A percentile compares a stretch with the other conserved stretches of the same genome.
Evolutionary conservation across 2,113 vertebrate genomes (phyloP).

Genomic region (Hippocampus guttulatus): DNA sequence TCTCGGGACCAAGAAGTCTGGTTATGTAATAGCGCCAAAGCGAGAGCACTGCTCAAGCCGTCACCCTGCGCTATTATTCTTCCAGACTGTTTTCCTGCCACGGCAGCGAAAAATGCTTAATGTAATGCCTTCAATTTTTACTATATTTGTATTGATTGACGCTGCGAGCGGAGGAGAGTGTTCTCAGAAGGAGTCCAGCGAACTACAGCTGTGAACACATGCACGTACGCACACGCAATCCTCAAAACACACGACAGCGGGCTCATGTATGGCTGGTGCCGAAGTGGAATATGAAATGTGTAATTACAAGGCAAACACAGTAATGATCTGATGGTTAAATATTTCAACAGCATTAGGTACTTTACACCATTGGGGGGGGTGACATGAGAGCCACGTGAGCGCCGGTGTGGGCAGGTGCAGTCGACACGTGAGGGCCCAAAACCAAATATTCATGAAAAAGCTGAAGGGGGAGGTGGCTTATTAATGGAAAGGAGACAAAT

Average conservation of each 20-base stretch:
- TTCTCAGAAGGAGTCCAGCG: slow-evolving; percentile 28
- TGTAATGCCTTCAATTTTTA: slow-evolving; percentile 34
- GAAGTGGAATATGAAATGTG: slow-evolving; percentile 43
- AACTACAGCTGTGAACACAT: slow-evolving; percentile 43
- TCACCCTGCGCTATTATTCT: slow-evolving; percentile 7
- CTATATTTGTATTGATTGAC: slow-evolving; percentile 42
- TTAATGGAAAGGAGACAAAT: neutral
- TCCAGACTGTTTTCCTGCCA: slow-evolving; percentile 21
- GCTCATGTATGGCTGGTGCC: slow-evolving; percentile 7
- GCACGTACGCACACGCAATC: neutral
- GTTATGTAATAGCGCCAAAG: slow-evolving; percentile 38
- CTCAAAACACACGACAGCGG: slow-evolving; percentile 12
- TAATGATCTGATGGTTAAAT: slow-evolving; percentile 68
- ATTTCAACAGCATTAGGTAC: slow-evolving; percentile 63
- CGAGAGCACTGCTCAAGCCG: neutral
- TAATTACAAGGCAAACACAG: slow-evolving; percentile 53
- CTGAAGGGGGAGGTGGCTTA: neutral
- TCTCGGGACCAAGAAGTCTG: neutral
- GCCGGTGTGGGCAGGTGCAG: slow-evolving; percentile 10
- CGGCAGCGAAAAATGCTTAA: slow-evolving; percentile 19
- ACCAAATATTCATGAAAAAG: slow-evolving; percentile 47
- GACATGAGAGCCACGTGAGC: slow-evolving; percentile 28
- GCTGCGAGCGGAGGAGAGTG: slow-evolving; percentile 12
- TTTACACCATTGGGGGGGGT: slow-evolving; percentile 36
- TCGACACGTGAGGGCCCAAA: slow-evolving; percentile 57